A percentile compares a stretch with the other conserved stretches of the same genome.
phyloP scores from a whole-genome alignment of 2,797 vertebrate species.

The Semaprochilodus insignis region DNA sequence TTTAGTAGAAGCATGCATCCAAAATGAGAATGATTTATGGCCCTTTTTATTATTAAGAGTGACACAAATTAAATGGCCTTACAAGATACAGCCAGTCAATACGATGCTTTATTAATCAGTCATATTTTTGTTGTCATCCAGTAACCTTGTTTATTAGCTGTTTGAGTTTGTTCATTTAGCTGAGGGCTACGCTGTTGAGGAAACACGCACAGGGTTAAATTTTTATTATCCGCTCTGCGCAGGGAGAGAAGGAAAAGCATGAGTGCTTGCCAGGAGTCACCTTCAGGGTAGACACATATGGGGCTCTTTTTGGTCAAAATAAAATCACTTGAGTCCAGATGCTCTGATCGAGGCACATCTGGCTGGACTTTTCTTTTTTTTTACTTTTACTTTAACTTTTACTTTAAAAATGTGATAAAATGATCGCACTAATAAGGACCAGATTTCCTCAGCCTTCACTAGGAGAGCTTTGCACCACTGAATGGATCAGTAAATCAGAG shows the following conservation, averaged over 20 bases:
- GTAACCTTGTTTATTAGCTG: neutral
- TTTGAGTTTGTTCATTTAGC: neutral
- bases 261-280: conserved; percentile 72
- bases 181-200: neutral
- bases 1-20: too few relatives aligned
- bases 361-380: conserved; percentile 35
- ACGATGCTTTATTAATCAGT: neutral
- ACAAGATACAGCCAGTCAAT: neutral
- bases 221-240: conserved; percentile 22
- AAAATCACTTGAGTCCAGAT: conserved; percentile 73
- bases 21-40: neutral
- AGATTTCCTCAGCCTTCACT: conserved; percentile 72
- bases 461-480: conserved; percentile 68
- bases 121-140: neutral
- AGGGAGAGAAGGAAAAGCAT: conserved; percentile 36
- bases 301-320: conserved; percentile 43
- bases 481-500: conserved; percentile 71
- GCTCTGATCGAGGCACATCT: conserved; percentile 67
- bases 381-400: conserved; percentile 46
- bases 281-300: conserved; percentile 67
- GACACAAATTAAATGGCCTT: neutral
- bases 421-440: conserved; percentile 74
- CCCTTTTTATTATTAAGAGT: neutral
- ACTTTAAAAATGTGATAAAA: conserved; percentile 65
- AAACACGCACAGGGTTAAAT: conserved; percentile 30